phyloP scores from a whole-genome alignment of 1,140 invertebrate genomes.

The Cherax destructor region DNA sequence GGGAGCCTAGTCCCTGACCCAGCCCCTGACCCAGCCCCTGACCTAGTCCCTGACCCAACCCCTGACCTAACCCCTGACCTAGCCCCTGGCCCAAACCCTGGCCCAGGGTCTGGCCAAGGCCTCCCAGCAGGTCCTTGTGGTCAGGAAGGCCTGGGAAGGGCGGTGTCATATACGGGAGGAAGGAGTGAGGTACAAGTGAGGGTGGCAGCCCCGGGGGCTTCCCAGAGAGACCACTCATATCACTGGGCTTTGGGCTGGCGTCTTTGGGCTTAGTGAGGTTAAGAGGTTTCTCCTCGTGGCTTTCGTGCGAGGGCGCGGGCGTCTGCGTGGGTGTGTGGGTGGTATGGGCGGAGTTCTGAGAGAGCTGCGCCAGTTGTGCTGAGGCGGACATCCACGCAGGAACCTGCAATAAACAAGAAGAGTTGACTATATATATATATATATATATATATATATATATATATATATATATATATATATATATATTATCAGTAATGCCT shows the following conservation, averaged over 20 bases:
- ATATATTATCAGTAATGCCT: too few relatives aligned
- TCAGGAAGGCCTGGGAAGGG: conserved; percentile 67
- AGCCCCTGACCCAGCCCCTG: conserved; percentile 72
- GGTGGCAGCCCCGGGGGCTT: conserved; percentile 65
- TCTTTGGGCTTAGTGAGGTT: conserved; percentile 92
- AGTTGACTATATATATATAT: too few relatives aligned
- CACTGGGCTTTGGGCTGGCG: conserved; percentile 62
- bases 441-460: too few relatives aligned
- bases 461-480: too few relatives aligned
- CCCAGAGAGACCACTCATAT: conserved; percentile 57
- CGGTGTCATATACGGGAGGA: conserved; percentile 70
- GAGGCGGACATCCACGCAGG: conserved; percentile 72
- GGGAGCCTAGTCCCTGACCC: conserved; percentile 73
- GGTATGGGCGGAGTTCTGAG: conserved; percentile 65
- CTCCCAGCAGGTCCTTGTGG: conserved; percentile 72
- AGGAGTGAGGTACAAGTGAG: conserved; percentile 65
- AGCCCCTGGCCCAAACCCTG: conserved; percentile 31
- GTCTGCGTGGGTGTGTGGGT: conserved; percentile 50
- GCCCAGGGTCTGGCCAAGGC: conserved; percentile 72
- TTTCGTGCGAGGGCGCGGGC: conserved; percentile 58
- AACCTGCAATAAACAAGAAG: conserved; percentile 32
- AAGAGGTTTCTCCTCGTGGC: conserved; percentile 83
- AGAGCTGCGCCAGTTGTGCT: conserved; percentile 69
- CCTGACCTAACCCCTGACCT: conserved; percentile 72
- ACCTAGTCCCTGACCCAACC: conserved; percentile 30